Percentiles rank a stretch among this genome's conserved stretches.
phyloP scores from a whole-genome alignment of 1,140 invertebrate species.

The Lepidurus packardi region DNA sequence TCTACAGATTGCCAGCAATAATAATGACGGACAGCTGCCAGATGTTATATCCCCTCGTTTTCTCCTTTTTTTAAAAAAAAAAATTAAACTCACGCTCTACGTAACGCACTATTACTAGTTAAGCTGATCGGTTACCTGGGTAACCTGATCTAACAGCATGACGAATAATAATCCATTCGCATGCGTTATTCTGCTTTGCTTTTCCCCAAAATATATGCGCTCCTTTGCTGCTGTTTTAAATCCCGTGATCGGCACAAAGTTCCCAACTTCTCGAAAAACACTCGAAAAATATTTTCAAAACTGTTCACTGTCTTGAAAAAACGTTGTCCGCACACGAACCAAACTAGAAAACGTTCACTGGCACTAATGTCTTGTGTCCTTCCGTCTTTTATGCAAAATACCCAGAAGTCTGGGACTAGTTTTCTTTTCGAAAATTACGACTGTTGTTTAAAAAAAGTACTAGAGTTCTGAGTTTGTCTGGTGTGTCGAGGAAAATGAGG shows the following conservation, averaged over 20 bases:
- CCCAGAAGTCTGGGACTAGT: too few relatives aligned
- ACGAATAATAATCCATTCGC: slow-evolving; percentile 15
- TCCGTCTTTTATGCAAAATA: too few relatives aligned
- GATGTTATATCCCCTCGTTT: not conserved
- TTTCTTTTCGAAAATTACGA: too few relatives aligned
- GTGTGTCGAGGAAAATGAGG: not conserved
- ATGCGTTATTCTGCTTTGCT: not conserved
- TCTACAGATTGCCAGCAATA: not conserved
- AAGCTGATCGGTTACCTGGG: slow-evolving; percentile 12
- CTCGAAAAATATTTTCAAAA: too few relatives aligned
- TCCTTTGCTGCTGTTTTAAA: not conserved
- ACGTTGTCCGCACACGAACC: too few relatives aligned
- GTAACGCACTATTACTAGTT: not conserved
- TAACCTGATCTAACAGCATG: slow-evolving; percentile 10
- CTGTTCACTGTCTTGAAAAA: too few relatives aligned
- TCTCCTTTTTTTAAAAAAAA: not conserved
- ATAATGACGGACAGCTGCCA: slow-evolving; percentile 4
- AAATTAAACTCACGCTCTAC: not conserved
- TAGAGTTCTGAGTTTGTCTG: too few relatives aligned
- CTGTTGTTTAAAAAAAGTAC: too few relatives aligned
- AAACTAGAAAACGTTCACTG: too few relatives aligned
- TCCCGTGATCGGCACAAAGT: not conserved
- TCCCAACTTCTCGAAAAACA: not conserved
- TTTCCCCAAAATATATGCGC: not conserved
- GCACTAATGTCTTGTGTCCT: too few relatives aligned